Evolutionary conservation across 1,140 invertebrate genomes (phyloP).

Genomic region (Cydia pomonella): DNA sequence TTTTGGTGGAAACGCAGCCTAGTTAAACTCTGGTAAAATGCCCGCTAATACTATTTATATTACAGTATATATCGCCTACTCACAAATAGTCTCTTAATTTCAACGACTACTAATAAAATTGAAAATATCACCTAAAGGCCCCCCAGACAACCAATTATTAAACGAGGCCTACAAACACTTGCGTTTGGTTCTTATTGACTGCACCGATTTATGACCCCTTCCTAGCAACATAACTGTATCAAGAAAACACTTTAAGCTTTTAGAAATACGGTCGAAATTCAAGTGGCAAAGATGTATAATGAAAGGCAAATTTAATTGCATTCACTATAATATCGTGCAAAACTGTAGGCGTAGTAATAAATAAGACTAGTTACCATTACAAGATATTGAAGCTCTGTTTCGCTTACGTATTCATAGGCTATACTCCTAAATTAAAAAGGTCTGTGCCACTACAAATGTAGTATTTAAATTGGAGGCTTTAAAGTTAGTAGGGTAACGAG

Average conservation of each 20-base stretch:
- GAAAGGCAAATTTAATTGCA: slow-evolving; percentile 16
- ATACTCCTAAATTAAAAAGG: slow-evolving; percentile 9
- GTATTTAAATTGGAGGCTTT: neutral
- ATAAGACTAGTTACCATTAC: slow-evolving; percentile 10
- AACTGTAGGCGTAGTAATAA: slow-evolving; percentile 21
- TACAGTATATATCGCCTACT: too few species aligned
- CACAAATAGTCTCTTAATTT: too few species aligned
- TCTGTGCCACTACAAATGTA: neutral
- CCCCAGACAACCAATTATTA: neutral
- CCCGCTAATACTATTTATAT: too few species aligned
- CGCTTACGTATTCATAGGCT: slow-evolving; percentile 22
- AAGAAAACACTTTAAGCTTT: neutral
- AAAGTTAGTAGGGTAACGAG: neutral
- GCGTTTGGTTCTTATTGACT: neutral
- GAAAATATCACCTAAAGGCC: too few species aligned
- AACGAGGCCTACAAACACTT: slow-evolving; percentile 1
- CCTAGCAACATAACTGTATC: neutral
- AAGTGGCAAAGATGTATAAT: neutral
- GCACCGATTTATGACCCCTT: neutral
- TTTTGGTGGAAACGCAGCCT: too few species aligned
- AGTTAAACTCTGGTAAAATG: too few species aligned
- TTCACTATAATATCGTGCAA: neutral
- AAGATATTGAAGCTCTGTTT: neutral
- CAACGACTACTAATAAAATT: too few species aligned
- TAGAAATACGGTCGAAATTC: neutral